Percentiles rank a stretch among this genome's conserved stretches.
Conservation (phyloP, 2,113 vertebrate genomes). For the Suncus etruscus region DNA sequence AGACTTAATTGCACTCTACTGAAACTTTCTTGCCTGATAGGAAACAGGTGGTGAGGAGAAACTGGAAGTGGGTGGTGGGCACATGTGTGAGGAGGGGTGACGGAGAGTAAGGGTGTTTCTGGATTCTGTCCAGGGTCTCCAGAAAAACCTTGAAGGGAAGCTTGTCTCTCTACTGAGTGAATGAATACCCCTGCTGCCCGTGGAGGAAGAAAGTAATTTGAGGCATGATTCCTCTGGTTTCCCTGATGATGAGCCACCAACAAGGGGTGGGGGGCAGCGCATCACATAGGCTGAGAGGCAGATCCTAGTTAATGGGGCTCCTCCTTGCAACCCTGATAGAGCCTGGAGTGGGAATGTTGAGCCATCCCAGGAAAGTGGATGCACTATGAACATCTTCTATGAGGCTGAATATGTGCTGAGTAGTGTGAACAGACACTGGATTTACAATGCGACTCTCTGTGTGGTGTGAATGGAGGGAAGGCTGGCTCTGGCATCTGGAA, state of each 20-base stretch:
- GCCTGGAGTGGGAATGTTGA: too few species aligned
- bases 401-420: too few species aligned
- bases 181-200: accelerated
- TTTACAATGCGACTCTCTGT: too few species aligned
- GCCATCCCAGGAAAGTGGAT: too few species aligned
- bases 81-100: neutral
- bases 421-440: too few species aligned
- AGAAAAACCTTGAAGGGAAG: neutral
- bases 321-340: neutral
- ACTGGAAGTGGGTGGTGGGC: neutral
- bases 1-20: slow-evolving; percentile 49
- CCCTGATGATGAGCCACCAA: neutral
- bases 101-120: neutral
- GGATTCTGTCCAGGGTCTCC: neutral
- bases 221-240: neutral
- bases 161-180: neutral
- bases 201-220: neutral
- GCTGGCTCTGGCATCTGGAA: too few species aligned
- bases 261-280: neutral
- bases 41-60: slow-evolving; percentile 39
- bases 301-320: accelerated
- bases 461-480: too few species aligned
- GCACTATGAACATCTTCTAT: too few species aligned
- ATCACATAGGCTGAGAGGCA: accelerated
- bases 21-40: slow-evolving; percentile 3